These are phyloP conservation scores for Tipula confusa DNA, from an alignment of 2,888 invertebrate genomes.

Conservation along the genomic window DNA sequence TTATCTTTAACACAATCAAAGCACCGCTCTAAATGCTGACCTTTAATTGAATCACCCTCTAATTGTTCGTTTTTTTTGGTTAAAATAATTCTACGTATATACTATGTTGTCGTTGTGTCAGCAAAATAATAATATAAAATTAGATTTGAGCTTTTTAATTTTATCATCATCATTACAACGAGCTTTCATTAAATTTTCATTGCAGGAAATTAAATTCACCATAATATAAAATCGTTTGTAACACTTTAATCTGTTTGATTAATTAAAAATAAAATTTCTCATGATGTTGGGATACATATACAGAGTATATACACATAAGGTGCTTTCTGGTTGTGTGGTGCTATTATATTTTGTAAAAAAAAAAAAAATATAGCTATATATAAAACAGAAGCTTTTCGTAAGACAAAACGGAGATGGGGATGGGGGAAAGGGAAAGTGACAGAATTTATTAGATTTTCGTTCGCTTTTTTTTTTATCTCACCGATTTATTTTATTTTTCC, in stretches of 20 bases:
- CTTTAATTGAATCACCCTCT: no score
- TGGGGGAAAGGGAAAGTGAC: neutral
- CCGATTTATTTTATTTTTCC: neutral
- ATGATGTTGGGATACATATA: neutral
- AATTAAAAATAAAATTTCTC: neutral
- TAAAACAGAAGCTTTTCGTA: neutral
- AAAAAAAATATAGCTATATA: neutral
- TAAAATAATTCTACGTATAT: no score
- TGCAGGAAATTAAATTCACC: neutral
- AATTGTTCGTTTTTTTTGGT: no score
- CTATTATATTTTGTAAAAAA: no score
- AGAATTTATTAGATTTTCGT: constrained; percentile 10
- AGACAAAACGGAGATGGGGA: neutral
- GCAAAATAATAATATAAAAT: neutral
- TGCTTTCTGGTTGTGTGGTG: neutral
- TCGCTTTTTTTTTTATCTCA: neutral
- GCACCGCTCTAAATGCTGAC: no score
- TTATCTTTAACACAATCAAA: no score
- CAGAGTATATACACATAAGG: neutral
- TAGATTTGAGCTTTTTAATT: neutral
- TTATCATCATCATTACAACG: neutral
- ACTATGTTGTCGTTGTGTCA: neutral
- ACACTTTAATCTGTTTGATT: constrained; percentile 16
- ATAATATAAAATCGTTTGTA: neutral
- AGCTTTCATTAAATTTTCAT: neutral